phyloP scores from a whole-genome alignment of 2,888 invertebrate species.

The Tipula confusa region DNA sequence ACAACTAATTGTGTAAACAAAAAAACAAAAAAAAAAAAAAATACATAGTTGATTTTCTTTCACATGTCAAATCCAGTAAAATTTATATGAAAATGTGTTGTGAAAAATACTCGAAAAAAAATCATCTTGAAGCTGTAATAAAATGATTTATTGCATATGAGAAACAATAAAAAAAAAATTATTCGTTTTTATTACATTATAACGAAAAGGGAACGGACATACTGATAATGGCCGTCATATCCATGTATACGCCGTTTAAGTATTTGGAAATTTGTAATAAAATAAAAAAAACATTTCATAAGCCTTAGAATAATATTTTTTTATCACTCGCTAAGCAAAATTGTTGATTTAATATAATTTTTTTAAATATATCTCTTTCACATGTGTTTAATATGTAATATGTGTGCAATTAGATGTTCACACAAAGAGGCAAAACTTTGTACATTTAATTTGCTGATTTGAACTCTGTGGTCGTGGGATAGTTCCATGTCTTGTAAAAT shows the following conservation, averaged over 20 bases:
- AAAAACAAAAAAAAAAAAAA: neutral
- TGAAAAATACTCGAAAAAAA: neutral
- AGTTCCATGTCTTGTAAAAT: no score
- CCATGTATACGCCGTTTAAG: neutral
- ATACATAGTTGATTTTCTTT: neutral
- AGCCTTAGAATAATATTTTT: no score
- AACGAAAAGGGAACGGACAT: neutral
- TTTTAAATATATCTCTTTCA: no score
- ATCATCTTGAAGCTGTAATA: neutral
- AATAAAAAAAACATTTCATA: no score
- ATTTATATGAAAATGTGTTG: neutral
- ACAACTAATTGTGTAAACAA: no score
- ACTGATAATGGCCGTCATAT: neutral
- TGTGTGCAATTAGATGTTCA: no score
- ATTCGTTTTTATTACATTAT: conserved; percentile 4
- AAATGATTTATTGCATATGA: neutral
- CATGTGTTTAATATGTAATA: no score
- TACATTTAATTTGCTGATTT: no score
- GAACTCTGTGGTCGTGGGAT: no score
- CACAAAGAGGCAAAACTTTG: no score
- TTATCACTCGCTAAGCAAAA: no score
- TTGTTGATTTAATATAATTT: no score
- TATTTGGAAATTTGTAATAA: neutral
- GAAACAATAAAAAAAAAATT: neutral
- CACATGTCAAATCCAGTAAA: neutral